Evolutionary conservation across 2,888 invertebrate genomes (phyloP), one percentile per base, ranked within the genome.

Genomic region (Gordius sp.): DNA sequence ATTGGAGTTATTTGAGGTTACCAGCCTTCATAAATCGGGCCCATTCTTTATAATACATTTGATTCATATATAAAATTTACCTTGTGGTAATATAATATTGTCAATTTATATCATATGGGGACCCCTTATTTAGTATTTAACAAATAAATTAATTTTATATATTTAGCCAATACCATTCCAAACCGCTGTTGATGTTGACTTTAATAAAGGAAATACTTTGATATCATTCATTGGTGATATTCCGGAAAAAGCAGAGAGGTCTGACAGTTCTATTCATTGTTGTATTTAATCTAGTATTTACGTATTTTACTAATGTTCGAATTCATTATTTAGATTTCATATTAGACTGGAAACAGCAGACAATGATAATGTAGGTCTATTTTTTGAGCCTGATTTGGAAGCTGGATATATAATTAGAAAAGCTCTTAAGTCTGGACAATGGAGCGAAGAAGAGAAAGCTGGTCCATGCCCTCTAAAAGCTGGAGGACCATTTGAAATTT

Each of bases 401-500:
- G 23, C 13, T 8, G 47, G 47, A 33, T 33, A 13, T 33, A 33
- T 33, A 13, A n/a, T 33, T 33, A 33, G 39, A n/a, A 33, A 33
- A 33, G 8, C 39, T 13, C n/a, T n/a, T n/a, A 33, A 33, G n/a
- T 8, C 8, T 33, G 39, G 39, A n/a, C 20, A 8, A 18, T 47
- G 13, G 23, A 20, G 8, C 8, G 23, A 47, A 8, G 23, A 47
- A 20, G 47, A 47, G 4, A 47, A 47, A 47, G 8, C 47, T 13
- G 39, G 39, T 13, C 39, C 39, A 13, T 33, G 39, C 20, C 47
- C 47, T 20, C 13, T 47, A 20, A 47, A 47, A 47, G 47, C 47
- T 47, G 47, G 47, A 20, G 47, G 20, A 18, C 47, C 47, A n/a
- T 47, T 47, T 47, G 47, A 47, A 47, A 47, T 47, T 47, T 18